Percentiles rank a stretch among this genome's conserved stretches.
phyloP scores from a whole-genome alignment of 2,797 vertebrate genomes.

The Sebastes hubbsi region DNA sequence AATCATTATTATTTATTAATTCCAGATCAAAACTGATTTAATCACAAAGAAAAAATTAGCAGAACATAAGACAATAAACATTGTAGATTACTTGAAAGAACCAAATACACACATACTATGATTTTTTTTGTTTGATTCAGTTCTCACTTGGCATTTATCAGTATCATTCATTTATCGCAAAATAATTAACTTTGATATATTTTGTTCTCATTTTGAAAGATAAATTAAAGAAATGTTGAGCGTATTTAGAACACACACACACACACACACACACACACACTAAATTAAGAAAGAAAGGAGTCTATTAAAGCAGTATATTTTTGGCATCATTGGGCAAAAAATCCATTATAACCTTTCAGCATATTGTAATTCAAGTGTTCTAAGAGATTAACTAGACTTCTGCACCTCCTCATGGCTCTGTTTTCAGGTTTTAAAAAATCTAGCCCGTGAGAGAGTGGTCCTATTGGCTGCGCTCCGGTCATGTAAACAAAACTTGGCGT shows the following conservation, averaged over 20 bases:
- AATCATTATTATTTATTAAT: neutral
- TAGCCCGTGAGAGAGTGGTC: too few species aligned
- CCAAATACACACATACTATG: neutral
- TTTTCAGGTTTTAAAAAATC: too few species aligned
- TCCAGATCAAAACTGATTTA: neutral
- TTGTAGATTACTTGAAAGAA: neutral
- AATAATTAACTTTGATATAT: neutral
- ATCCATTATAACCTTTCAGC: too few species aligned
- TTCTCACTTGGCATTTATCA: neutral
- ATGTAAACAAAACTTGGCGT: too few species aligned
- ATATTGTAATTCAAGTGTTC: too few species aligned
- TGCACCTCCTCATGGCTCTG: too few species aligned
- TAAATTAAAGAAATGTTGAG: neutral
- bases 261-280: too few species aligned
- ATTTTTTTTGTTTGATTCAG: neutral
- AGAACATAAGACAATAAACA: neutral
- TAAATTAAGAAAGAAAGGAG: neutral
- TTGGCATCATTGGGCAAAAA: too few species aligned
- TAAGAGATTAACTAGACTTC: too few species aligned
- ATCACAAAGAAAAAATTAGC: neutral
- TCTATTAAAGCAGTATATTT: too few species aligned
- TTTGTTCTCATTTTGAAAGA: neutral
- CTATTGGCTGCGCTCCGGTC: too few species aligned
- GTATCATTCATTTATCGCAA: neutral
- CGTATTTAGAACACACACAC: neutral